Conservation (phyloP, 1,140 invertebrate species). For the Trichoplusia ni region DNA sequence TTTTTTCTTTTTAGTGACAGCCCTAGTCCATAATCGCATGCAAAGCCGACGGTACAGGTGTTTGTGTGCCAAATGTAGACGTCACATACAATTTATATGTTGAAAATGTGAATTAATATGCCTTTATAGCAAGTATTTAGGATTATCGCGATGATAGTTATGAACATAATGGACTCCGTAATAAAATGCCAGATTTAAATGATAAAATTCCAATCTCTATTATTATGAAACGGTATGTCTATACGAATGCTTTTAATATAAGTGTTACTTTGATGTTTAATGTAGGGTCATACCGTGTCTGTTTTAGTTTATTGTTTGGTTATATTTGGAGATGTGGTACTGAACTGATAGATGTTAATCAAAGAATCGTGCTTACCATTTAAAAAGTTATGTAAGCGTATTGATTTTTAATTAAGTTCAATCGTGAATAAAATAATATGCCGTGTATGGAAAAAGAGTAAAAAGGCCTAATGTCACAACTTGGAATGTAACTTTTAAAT, state of each 20-base stretch:
- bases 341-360: not conserved
- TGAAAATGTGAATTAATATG: constrained; percentile 30
- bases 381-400: too few relatives aligned
- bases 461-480: too few relatives aligned
- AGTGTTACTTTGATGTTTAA: constrained; percentile 7
- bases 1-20: not conserved
- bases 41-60: constrained; percentile 21
- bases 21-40: constrained; percentile 20
- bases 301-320: not conserved
- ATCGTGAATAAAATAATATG: too few relatives aligned
- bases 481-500: too few relatives aligned
- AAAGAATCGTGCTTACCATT: too few relatives aligned
- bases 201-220: constrained; percentile 25
- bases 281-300: not conserved
- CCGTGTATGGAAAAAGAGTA: too few relatives aligned
- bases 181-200: constrained; percentile 21
- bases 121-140: constrained; percentile 18
- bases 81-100: constrained; percentile 27
- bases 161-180: not conserved
- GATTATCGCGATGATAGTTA: not conserved
- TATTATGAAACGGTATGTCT: constrained; percentile 9
- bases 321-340: not conserved
- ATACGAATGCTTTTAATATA: not conserved
- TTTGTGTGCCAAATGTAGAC: constrained; percentile 19
- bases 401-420: too few relatives aligned